Evolutionary conservation across 2,888 invertebrate genomes (phyloP), one percentile per base, ranked within the genome.

Genomic region (Acleris sparsana): DNA sequence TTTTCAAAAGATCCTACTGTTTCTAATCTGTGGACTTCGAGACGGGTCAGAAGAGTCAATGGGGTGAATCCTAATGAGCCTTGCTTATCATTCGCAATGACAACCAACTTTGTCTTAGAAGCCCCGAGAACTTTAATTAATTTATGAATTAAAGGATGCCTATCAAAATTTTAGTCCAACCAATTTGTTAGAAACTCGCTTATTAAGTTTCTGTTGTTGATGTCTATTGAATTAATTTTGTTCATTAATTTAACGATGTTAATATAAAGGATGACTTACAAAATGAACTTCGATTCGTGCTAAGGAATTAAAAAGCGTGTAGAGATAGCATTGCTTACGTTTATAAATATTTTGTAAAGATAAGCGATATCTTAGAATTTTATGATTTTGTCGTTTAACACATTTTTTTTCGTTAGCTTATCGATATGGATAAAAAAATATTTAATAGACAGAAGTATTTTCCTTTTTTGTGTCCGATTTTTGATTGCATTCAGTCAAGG

Each of bases 21-120:
- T 58, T 44, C 43, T 5, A 59, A 33, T 48, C 53, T 62, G 57
- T 57, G 33, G 17, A 5, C 52, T 33, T 48, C 25, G 56, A 22
- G 56, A 22, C 49, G 66, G 66, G 66, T 69, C 69, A 67, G 55
- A 49, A 33, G 66, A 62, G 66, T 62, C 63, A 68, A 67, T 66
- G 74, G 78, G 79, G 75, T 78, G 86, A 82, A 85, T 85, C 80
- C 83, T 81, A 88, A 87, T 83, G 84, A 84, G 80, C 72, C 81
- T 82, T 83, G 84, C 87, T 89, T 88, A 88, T 91, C 88, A 89
- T 91, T 86, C 86, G 79, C 77, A 83, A 85, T 84, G 84, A 83
- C 84, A 79, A 76, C 75, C 71, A 79, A 84, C 79, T 85, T 83
- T 77, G 82, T 74, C 75, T 75, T 73, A 75, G 72, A 79, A 77